Evolutionary conservation across 2,888 invertebrate species (phyloP), one percentile per base, ranked within the genome.

Genomic region (Meiosimyza platycephala): DNA sequence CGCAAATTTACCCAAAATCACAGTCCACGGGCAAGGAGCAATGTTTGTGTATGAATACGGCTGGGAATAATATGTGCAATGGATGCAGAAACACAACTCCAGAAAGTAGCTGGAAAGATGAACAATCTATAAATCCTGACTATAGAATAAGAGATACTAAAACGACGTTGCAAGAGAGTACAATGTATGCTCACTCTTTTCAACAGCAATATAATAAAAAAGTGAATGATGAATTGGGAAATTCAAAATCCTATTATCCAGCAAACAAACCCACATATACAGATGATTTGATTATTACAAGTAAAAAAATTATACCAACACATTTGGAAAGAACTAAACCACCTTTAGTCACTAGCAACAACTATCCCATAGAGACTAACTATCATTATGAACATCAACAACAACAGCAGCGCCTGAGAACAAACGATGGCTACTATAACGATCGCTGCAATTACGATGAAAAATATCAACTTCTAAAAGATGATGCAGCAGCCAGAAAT

Each of bases 21-120:
- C 80, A 79, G 60, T 72, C 80, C 71, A n/a, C 69, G 16, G 63
- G 59, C 57, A 80, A 78, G 40, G 80, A 82, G 55, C 68, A 79
- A 67, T 75, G 76, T 79, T 80, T 79, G 77, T 83, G 76, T 77
- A 78, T 64, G 77, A 80, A 48, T 64, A 63, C 73, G 51, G 40
- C 78, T 52, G 73, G 74, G 65, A 74, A 76, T 65, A 74, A 74
- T 47, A 74, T 75, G 74, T 79, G 80, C 75, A 79, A 78, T 77
- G 65, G 72, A 66, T 81, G 78, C 59, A 78, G 74, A 55, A 64
- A 77, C 59, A 57, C 75, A 75, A 59, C 75, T 47, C 11, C 60
- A 6, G 76, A 78, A n/a, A 76, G 72, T 50, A 69, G 60, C 11
- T 76, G 78, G 74, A 76, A 72, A 71, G 18, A 71, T 63, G 62